Conservation (phyloP, 2,113 vertebrate genomes). For the Polyodon spathula region DNA sequence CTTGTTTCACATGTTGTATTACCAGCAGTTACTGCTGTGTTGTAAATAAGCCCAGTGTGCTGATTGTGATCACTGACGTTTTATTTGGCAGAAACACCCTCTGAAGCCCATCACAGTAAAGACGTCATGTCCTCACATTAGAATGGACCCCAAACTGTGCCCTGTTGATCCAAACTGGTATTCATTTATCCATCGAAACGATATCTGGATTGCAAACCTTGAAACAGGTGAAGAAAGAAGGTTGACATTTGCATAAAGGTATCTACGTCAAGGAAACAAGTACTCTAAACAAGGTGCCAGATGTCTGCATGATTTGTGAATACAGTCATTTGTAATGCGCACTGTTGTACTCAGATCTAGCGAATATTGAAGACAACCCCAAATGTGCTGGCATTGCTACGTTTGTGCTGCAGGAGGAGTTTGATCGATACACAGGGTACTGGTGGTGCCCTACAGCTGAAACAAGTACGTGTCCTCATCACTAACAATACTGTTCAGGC, state of each 20-base stretch:
- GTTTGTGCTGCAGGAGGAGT: conserved; percentile 72
- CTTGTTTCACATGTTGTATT: too few relatives aligned
- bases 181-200: conserved; percentile 58
- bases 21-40: too few relatives aligned
- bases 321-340: too few relatives aligned
- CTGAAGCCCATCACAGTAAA: conserved; percentile 58
- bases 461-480: conserved; percentile 43
- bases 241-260: conserved; percentile 65
- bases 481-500: too few relatives aligned
- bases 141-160: conserved; percentile 71
- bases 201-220: too few relatives aligned
- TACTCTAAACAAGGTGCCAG: neutral
- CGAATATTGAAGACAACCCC: conserved; percentile 64
- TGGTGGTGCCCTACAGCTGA: conserved; percentile 67
- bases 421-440: conserved; percentile 70
- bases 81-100: too few relatives aligned
- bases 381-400: conserved; percentile 65
- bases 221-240: conserved; percentile 51
- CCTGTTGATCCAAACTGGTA: conserved; percentile 68
- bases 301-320: too few relatives aligned
- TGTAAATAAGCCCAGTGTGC: too few relatives aligned
- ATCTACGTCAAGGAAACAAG: conserved; percentile 13
- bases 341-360: conserved; percentile 39
- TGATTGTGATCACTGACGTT: too few relatives aligned
- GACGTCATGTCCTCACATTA: conserved; percentile 69